These are phyloP conservation scores for Pachypanchax playfairii DNA, from an alignment of 2,113 vertebrate genomes.

Conservation along the genomic window DNA sequence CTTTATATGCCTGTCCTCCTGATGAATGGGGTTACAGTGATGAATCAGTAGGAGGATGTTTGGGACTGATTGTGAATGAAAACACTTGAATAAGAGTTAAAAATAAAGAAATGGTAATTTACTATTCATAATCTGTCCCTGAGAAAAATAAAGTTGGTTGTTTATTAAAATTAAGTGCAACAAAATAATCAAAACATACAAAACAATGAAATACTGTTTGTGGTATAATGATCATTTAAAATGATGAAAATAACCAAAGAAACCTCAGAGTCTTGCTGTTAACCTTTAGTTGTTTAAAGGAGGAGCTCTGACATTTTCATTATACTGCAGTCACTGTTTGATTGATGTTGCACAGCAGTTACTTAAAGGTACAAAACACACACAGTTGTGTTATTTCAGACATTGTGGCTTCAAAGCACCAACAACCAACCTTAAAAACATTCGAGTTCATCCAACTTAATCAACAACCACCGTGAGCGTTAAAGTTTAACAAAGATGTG, in stretches of 20 bases:
- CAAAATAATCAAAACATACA: constrained; percentile 45
- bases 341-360: constrained; percentile 26
- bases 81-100: constrained; percentile 8
- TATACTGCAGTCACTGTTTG: constrained; percentile 15
- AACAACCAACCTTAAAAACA: not conserved
- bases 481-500: not conserved
- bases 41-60: constrained; percentile 29
- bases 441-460: not conserved
- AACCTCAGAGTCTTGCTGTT: constrained; percentile 4
- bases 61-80: constrained; percentile 11
- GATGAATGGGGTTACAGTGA: constrained; percentile 41
- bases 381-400: not conserved
- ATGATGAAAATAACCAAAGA: not conserved
- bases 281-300: constrained; percentile 10
- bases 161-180: constrained; percentile 46
- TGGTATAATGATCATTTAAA: no score
- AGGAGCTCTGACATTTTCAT: constrained; percentile 29
- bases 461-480: not conserved
- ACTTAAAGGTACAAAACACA: constrained; percentile 5
- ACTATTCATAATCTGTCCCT: not conserved
- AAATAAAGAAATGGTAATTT: constrained; percentile 26
- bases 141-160: constrained; percentile 38
- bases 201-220: no score
- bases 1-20: constrained; percentile 7
- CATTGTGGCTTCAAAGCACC: constrained; percentile 1